These are phyloP conservation scores for Mycetomoellerius zeteki DNA, from an alignment of 1,140 invertebrate genomes.

Conservation along the genomic window DNA sequence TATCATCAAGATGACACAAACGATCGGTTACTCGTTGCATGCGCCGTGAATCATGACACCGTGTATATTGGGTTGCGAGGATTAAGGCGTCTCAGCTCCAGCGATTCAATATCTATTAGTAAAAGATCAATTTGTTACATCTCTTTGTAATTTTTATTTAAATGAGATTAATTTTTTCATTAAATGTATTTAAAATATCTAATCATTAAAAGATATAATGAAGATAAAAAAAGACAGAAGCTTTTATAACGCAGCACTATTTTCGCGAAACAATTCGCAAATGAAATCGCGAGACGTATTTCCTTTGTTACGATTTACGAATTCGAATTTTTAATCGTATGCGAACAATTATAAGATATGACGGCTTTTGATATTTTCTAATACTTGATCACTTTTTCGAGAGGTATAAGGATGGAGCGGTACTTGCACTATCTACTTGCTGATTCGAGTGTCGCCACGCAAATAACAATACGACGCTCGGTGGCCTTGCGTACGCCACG, in stretches of 20 bases:
- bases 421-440: too few relatives aligned
- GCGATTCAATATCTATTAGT: neutral
- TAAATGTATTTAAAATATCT: neutral
- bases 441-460: too few relatives aligned
- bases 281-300: too few relatives aligned
- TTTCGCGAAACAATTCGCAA: neutral
- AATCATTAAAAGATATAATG: neutral
- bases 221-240: neutral
- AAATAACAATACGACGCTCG: too few relatives aligned
- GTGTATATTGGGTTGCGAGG: conserved; percentile 64
- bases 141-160: neutral
- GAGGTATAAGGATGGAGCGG: too few relatives aligned
- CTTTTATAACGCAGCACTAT: neutral
- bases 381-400: too few relatives aligned
- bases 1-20: neutral
- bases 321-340: too few relatives aligned
- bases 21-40: neutral
- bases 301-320: too few relatives aligned
- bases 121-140: neutral
- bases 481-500: too few relatives aligned
- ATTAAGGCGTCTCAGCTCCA: conserved; percentile 39
- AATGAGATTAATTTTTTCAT: neutral
- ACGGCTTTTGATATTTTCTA: too few relatives aligned
- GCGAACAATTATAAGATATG: too few relatives aligned
- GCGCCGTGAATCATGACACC: conserved; percentile 19